A percentile compares a stretch with the other conserved stretches of the same genome.
Evolutionary conservation across 2,113 vertebrate genomes (phyloP).

Genomic region (Grantiella picta): DNA sequence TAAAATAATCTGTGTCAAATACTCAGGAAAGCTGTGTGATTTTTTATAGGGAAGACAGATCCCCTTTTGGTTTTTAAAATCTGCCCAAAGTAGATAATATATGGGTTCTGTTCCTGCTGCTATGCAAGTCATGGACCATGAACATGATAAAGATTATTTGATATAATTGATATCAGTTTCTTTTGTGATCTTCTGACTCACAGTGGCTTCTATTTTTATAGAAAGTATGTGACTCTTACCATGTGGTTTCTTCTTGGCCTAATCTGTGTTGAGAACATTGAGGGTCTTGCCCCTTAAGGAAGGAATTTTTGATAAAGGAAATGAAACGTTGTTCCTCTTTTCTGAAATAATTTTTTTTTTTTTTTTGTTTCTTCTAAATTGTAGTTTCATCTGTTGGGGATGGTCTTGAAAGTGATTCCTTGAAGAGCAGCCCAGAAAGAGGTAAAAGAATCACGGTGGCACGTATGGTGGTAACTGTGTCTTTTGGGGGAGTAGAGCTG

Average conservation of each 20-base stretch:
- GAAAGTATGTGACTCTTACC: not conserved
- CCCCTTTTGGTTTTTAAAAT: not conserved
- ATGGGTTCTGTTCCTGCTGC: not conserved
- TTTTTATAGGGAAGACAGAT: not conserved
- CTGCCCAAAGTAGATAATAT: not conserved
- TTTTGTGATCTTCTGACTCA: not conserved
- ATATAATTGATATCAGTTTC: not conserved
- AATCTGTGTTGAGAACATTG: not conserved
- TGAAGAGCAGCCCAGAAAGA: slow-evolving; percentile 86
- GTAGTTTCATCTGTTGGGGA: slow-evolving; percentile 69
- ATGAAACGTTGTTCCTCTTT: not conserved
- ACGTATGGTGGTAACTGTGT: not conserved
- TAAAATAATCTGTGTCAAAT: not conserved
- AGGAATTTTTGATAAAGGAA: not conserved
- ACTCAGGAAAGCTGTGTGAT: not conserved
- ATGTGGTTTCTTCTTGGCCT: not conserved
- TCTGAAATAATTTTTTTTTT: not conserved
- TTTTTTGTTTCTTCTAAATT: not conserved
- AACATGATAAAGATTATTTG: not conserved
- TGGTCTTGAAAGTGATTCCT: slow-evolving; percentile 74
- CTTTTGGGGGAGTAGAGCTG: not conserved
- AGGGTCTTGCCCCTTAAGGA: not conserved
- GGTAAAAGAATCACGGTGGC: slow-evolving; percentile 71
- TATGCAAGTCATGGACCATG: fast-evolving
- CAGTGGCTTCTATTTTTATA: not conserved